Evolutionary conservation across 1,140 invertebrate genomes (phyloP).

Genomic region (Dendrolimus punctatus): DNA sequence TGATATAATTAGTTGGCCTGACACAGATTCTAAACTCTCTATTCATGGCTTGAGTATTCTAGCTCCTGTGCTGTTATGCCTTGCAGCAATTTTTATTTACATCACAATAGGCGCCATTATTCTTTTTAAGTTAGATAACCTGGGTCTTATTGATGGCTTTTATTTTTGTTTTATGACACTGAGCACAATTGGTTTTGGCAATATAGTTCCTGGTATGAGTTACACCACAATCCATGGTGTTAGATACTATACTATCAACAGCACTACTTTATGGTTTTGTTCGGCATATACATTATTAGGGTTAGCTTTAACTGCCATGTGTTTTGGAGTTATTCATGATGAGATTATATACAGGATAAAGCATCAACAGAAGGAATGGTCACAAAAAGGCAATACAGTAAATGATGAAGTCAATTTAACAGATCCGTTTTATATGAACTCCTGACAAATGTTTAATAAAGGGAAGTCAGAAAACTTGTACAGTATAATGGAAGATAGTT

Average conservation of each 20-base stretch:
- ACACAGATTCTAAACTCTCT: conserved; percentile 80
- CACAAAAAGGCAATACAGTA: conserved; percentile 65
- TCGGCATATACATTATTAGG: conserved; percentile 96
- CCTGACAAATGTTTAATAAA: conserved; percentile 71
- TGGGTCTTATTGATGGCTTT: conserved; percentile 90
- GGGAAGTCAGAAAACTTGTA: conserved; percentile 69
- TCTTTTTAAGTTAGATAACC: conserved; percentile 88
- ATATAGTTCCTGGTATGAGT: conserved; percentile 85
- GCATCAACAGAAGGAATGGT: conserved; percentile 73
- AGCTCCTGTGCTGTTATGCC: conserved; percentile 85
- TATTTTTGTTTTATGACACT: conserved; percentile 97
- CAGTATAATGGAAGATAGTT: conserved; percentile 70
- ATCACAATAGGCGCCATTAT: conserved; percentile 90
- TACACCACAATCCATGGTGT: conserved; percentile 73
- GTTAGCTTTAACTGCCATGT: conserved; percentile 97
- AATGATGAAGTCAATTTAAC: conserved; percentile 66
- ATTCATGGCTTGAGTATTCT: conserved; percentile 84
- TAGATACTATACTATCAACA: conserved; percentile 61
- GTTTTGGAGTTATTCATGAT: conserved; percentile 97
- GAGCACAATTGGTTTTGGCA: conserved; percentile 94
- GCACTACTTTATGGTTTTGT: conserved; percentile 87
- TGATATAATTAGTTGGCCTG: conserved; percentile 70
- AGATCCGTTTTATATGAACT: conserved; percentile 70
- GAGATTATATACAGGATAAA: conserved; percentile 87
- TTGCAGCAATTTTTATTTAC: conserved; percentile 87